Conservation (phyloP, 1,140 invertebrate species). For the Penaeus japonicus region DNA sequence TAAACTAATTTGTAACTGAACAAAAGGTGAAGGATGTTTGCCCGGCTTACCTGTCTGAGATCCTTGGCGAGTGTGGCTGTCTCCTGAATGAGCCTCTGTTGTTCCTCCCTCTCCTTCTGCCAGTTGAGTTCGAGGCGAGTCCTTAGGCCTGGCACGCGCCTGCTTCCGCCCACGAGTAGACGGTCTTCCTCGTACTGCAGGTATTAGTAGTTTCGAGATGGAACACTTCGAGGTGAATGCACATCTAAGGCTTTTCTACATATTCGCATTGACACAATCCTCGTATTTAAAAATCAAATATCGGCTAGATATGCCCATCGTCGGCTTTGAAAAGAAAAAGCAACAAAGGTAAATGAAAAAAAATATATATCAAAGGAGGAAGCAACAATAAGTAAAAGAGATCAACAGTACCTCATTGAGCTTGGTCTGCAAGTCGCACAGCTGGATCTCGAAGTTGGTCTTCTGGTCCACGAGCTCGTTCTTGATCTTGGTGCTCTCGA, state of each 20-base stretch:
- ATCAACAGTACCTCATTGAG: conserved; percentile 81
- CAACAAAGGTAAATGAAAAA: too few species aligned
- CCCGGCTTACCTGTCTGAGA: conserved; percentile 64
- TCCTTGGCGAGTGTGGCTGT: conserved; percentile 90
- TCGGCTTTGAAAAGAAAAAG: too few species aligned
- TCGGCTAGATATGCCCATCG: too few species aligned
- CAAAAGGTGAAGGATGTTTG: too few species aligned
- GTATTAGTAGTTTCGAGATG: background rate
- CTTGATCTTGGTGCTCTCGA: conserved; percentile 84
- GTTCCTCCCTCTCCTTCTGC: conserved; percentile 94
- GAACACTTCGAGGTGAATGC: background rate
- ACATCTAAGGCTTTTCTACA: background rate
- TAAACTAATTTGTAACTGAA: background rate
- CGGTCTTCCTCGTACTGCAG: conserved; percentile 65
- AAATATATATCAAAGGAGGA: background rate
- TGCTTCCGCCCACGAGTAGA: conserved; percentile 67
- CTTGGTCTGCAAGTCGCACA: conserved; percentile 88
- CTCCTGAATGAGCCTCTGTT: conserved; percentile 87
- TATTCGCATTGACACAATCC: background rate
- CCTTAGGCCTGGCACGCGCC: conserved; percentile 83
- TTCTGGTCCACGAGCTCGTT: conserved; percentile 89
- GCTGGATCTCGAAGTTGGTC: conserved; percentile 85
- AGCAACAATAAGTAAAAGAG: background rate
- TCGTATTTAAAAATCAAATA: background rate
- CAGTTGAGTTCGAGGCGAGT: conserved; percentile 92